Evolutionary conservation across 2,797 vertebrate species (phyloP).

Genomic region (Cheirogaleus major): DNA sequence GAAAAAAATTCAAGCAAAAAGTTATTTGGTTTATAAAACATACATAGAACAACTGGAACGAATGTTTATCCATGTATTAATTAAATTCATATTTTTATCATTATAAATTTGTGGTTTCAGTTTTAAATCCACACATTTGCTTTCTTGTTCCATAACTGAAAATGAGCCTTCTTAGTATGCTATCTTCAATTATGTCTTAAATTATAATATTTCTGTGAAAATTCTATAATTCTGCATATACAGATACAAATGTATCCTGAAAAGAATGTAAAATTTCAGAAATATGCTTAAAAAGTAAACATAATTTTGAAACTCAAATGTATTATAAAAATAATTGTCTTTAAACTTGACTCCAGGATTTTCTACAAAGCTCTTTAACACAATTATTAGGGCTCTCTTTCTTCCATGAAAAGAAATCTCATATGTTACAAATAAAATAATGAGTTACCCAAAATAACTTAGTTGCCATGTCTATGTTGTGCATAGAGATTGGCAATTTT

Average conservation of each 20-base stretch:
- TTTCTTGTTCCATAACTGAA: not conserved
- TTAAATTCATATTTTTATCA: not conserved
- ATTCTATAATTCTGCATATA: not conserved
- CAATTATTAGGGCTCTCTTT: not conserved
- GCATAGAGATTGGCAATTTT: not conserved
- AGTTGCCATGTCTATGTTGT: not conserved
- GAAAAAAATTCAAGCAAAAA: not conserved
- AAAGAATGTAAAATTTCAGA: not conserved
- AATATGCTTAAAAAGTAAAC: not conserved
- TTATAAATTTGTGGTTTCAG: not conserved
- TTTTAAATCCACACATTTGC: not conserved
- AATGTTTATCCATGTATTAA: not conserved
- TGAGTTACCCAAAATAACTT: not conserved
- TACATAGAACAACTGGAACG: not conserved
- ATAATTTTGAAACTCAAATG: not conserved
- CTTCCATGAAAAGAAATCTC: not conserved
- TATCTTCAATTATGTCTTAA: not conserved
- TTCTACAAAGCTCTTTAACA: not conserved
- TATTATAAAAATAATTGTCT: conserved; percentile 9
- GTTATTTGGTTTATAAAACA: not conserved
- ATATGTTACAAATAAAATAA: not conserved
- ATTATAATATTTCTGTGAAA: not conserved
- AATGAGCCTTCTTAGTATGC: not conserved
- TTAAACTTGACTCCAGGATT: not conserved
- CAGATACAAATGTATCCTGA: not conserved